A percentile compares a stretch with the other conserved stretches of the same genome.
These are phyloP conservation scores for Cnemophilus loriae DNA, from an alignment of 2,113 vertebrate genomes.

Conservation along the genomic window DNA sequence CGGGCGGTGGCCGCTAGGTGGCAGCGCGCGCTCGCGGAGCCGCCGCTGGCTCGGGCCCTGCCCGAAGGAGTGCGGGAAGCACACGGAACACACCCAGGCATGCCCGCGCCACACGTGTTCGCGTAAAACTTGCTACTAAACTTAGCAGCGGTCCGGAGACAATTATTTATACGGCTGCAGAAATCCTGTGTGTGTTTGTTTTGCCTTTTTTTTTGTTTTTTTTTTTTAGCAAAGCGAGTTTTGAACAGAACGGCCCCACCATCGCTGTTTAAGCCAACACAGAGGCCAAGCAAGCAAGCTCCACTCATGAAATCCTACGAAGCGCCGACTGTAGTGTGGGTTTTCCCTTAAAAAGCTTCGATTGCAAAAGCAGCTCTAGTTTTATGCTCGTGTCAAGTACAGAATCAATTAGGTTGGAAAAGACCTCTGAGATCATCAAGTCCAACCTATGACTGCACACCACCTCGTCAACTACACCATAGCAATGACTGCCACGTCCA, in stretches of 20 bases:
- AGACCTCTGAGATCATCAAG: background rate
- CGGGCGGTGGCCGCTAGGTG: background rate
- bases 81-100: rapidly evolving
- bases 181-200: background rate
- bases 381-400: background rate
- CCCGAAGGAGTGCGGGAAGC: rapidly evolving
- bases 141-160: rapidly evolving
- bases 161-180: rapidly evolving
- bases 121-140: background rate
- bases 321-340: rapidly evolving
- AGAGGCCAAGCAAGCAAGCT: background rate
- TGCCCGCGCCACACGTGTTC: rapidly evolving
- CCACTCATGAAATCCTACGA: rapidly evolving
- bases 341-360: background rate
- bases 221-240: background rate
- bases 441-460: rapidly evolving
- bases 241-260: background rate
- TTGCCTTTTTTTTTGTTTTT: background rate
- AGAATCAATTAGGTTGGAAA: background rate
- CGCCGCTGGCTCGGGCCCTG: background rate
- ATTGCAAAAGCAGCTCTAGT: background rate
- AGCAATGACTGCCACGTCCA: background rate
- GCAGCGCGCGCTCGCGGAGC: background rate
- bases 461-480: no score
- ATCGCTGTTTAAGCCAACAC: rapidly evolving